Evolutionary conservation across 2,888 invertebrate genomes (phyloP).

Genomic region (Drosophila borealis): DNA sequence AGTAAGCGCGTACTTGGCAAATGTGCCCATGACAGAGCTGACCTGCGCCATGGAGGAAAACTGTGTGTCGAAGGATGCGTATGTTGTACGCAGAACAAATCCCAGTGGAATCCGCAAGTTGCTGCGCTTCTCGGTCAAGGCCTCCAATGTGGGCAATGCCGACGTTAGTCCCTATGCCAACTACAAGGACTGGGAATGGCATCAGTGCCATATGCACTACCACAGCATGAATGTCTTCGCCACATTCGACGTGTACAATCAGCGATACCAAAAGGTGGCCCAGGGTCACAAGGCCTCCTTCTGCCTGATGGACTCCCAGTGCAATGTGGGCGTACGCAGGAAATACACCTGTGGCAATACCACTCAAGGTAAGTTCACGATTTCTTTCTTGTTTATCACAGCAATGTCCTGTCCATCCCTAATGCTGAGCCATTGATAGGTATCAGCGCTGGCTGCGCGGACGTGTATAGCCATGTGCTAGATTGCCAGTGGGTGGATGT

Average conservation of each 20-base stretch:
- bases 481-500: constrained; percentile 83
- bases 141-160: constrained; percentile 78
- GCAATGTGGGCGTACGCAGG: constrained; percentile 58
- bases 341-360: constrained; percentile 76
- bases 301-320: constrained; percentile 76
- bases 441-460: constrained; percentile 77
- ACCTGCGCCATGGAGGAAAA: constrained; percentile 82
- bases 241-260: constrained; percentile 77
- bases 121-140: constrained; percentile 78
- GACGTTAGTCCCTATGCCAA: constrained; percentile 81
- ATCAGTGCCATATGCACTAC: constrained; percentile 79
- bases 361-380: constrained; percentile 70
- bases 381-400: background rate
- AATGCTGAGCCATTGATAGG: constrained; percentile 40
- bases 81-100: constrained; percentile 66
- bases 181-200: constrained; percentile 81
- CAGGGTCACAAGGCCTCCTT: constrained; percentile 82
- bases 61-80: constrained; percentile 77
- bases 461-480: constrained; percentile 69
- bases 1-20: constrained; percentile 61
- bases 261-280: constrained; percentile 72
- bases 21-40: constrained; percentile 70
- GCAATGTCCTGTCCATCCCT: background rate
- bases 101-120: constrained; percentile 69
- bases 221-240: constrained; percentile 82